Evolutionary conservation across 2,888 invertebrate genomes (phyloP).

Genomic region (Papilio demoleus): DNA sequence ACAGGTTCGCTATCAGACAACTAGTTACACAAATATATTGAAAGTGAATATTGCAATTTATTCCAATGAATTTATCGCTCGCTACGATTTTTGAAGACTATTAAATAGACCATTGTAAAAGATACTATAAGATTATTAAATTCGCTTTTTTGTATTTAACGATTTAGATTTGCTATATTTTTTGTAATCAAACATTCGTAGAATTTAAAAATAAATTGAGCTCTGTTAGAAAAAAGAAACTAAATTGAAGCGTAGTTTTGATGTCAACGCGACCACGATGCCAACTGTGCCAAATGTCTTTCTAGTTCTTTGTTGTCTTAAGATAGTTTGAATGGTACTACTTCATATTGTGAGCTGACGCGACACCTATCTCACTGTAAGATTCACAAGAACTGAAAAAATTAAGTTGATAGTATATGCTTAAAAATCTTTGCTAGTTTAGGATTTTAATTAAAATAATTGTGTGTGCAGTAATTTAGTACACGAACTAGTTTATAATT

Average conservation of each 20-base stretch:
- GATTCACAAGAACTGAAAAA: not conserved
- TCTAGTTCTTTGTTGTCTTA: constrained; percentile 23
- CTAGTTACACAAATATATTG: constrained; percentile 42
- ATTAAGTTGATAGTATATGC: not conserved
- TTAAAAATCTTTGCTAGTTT: too few relatives aligned
- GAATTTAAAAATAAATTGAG: not conserved
- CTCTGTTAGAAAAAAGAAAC: not conserved
- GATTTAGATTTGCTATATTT: too few relatives aligned
- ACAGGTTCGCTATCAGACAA: constrained; percentile 49
- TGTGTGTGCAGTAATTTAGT: too few relatives aligned
- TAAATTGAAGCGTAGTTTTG: not conserved
- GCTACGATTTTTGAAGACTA: not conserved
- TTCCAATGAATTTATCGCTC: constrained; percentile 58
- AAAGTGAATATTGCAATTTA: constrained; percentile 64
- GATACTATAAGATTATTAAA: too few relatives aligned
- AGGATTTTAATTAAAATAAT: too few relatives aligned
- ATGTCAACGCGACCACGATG: constrained; percentile 11
- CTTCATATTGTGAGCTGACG: constrained; percentile 11
- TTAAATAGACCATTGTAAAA: not conserved
- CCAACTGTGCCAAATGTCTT: constrained; percentile 26
- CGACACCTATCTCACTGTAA: not conserved
- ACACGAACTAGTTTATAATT: too few relatives aligned
- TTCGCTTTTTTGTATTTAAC: too few relatives aligned
- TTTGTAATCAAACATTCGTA: not conserved
- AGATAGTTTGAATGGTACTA: constrained; percentile 31